Evolutionary conservation across 2,797 vertebrate genomes (phyloP), one percentile per base, ranked within the genome.

Genomic region (Hypotaenidia philippensis): DNA sequence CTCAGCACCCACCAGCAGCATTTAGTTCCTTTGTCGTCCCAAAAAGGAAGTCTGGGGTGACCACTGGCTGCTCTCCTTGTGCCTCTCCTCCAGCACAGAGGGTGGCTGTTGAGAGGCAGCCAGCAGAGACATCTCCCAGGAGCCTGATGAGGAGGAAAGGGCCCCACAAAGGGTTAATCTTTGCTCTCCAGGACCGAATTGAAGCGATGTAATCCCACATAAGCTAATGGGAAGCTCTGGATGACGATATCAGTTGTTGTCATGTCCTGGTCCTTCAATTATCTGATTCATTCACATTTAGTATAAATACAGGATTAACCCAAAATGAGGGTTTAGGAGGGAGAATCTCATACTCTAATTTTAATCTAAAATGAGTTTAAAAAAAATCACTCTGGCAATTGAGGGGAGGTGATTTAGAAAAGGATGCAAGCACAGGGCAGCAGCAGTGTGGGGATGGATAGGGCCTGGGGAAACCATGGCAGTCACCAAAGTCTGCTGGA

Each of bases 261-360:
- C 9, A 2, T 41, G 44, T 78, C 61, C 70, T 69, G 29, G 75
- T 65, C 74, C 78, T 92, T 70, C 86, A 90, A 27, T 93, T 77
- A 89, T 68, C 84, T 53, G 52, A 80, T 85, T 82, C 68, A 49
- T 89, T 95, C 79, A 87, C 56, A 12, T 88, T 57, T 93, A 61
- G 56, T 12, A 60, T 63, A 89, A 91, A 79, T 80, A 55, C 89
- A 82, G 83, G 93, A 93, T 95, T 95, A 92, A 89, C 70, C 91
- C 13, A 4, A 86, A 96, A 83, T 12, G 52, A 92, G 83, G 83
- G 47, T 64, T 88, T 79, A 96, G 50, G 71, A 88, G 26, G 72
- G 59, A 96, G 69, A 85, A 76, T 68, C 55, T 84, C 65, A 50
- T 56, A n/a, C 47, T 77, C 71, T 68, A 41, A 56, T 89, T 93